Base-by-base conservation (phyloP, 2,113 vertebrate genomes). In the Bubalus kerabau region DNA sequence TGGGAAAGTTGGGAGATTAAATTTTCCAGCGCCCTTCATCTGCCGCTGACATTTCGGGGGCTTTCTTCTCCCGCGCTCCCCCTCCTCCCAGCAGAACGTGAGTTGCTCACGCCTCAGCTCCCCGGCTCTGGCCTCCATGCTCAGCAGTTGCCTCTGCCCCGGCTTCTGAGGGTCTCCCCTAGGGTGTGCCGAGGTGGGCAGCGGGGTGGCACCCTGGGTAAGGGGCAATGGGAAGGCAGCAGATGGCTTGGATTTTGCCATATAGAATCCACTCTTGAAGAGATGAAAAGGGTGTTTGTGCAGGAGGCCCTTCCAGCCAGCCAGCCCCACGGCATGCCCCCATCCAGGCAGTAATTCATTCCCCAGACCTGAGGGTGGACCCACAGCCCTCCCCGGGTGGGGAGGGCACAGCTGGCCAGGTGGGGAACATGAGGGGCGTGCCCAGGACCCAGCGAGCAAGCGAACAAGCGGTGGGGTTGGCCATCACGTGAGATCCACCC, bases 1-100 rank as follows among this genome's bases (percentile, higher is more conserved):
- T 98, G 98, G 98, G 98, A 98, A 99, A 99, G 99, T 99, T 98
- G 97, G 98, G 97, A 99, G 99, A 99, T 99, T 99, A 99, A 98
- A 99, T 99, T 99, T 99, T 98, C 98, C 98, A 98, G 97, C 97
- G 98, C 98, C 98, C 98, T 99, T 99, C 98, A 99, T 99, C 98
- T 98, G 98, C 98, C n/a, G 96, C 98, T 99, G 99, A 99, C 99
- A 99, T 99, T 99, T 99, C 97, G 78, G 98, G 98, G 94, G 94
- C 97, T 97, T 98, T 98, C 96, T 97, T 91, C 17, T 7, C 96
- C 91, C 5, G 36, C 50, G 26, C 93, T 92, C 94, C 88, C 85
- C 94, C 94, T 96, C 16, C 1, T 74, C 6, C 24, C 52, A 64
- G 57, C 56, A 21, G 94, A 96, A 95, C 7, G 0, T 93, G 96